Evolutionary conservation across 2,888 invertebrate species (phyloP), one percentile per base, ranked within the genome.

Genomic region (Herminia tarsipennalis): DNA sequence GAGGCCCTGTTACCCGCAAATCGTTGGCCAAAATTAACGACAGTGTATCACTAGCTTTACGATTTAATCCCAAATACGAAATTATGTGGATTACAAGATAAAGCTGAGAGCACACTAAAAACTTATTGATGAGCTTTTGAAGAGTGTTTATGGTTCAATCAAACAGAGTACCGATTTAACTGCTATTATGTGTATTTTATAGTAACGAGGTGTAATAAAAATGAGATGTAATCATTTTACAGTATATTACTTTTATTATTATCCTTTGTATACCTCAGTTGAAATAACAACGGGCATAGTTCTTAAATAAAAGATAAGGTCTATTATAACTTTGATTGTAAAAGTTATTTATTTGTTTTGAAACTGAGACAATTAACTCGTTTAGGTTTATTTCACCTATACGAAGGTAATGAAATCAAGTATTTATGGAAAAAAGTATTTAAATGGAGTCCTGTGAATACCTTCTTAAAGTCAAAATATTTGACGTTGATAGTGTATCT

Each of bases 111-210:
- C 35, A 61, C 56, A 73, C 72, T 75, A 66, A 73, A 68, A 75
- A 76, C 67, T 76, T 76, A 73, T 73, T 74, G 72, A 76, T 67
- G 76, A 61, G 66, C 49, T 49, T 67, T 56, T 45, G 56, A 68
- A 52, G 62, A 65, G 71, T 76, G 75, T 75, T 75, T 76, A 75
- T 63, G 54, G 56, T 61, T 40, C 56, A 64, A 64, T 57, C 43
- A 58, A 57, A 56, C 53, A 45, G 59, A 49, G 57, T 56, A 58
- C 49, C 61, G 63, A 66, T 71, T 73, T 49, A 63, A 49, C 38
- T 55, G 60, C 50, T 39, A 61, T 69, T 63, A 44, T 41, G 48
- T 46, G 37, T 62, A 47, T 64, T 58, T 64, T 42, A 46, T 6
- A 21, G 60, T 42, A 40, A 50, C 48, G 32, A 45, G 28, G 6